Percentiles rank a stretch among this genome's conserved stretches.
Conservation (phyloP, 2,113 vertebrate genomes). For the Ammospiza caudacuta region DNA sequence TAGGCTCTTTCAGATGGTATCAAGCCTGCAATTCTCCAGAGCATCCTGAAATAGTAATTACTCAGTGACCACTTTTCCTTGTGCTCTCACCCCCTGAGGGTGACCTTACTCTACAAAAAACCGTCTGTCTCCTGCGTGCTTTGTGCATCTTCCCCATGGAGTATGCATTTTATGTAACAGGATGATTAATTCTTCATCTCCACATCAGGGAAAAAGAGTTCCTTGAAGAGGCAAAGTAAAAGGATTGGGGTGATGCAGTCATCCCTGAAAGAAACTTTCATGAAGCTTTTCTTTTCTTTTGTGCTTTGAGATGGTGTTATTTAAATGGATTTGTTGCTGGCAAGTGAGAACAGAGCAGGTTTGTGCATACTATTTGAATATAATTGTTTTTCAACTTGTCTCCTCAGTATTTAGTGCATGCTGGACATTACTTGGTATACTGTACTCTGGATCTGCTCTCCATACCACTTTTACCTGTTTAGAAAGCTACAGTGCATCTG, state of each 20-base stretch:
- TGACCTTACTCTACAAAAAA: conserved; percentile 50
- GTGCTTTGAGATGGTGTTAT: conserved; percentile 4
- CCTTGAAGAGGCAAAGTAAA: conserved; percentile 21
- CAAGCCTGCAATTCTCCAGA: conserved; percentile 2
- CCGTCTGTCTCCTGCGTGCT: not conserved
- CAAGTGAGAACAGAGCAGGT: not conserved
- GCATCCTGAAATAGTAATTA: conserved; percentile 43
- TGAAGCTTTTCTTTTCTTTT: not conserved
- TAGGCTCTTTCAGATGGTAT: conserved; percentile 6
- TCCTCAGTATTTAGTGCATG: not conserved
- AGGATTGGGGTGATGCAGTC: not conserved
- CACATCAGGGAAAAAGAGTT: conserved; percentile 6
- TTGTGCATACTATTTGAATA: not conserved
- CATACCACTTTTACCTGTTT: not conserved
- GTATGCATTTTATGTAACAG: conserved; percentile 45
- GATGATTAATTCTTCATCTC: conserved; percentile 56
- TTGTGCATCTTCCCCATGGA: conserved; percentile 31
- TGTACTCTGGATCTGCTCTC: not conserved
- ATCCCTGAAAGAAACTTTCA: not conserved
- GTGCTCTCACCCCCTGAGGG: conserved; percentile 23
- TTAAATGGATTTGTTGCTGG: conserved; percentile 1
- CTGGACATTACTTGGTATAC: not conserved
- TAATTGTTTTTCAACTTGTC: conserved; percentile 11
- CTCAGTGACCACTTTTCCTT: conserved; percentile 22
- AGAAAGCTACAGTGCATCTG: not conserved